Percentiles rank a stretch among this genome's conserved stretches.
Evolutionary conservation across 2,797 vertebrate genomes (phyloP).

Genomic region (Sebastes glaucus): DNA sequence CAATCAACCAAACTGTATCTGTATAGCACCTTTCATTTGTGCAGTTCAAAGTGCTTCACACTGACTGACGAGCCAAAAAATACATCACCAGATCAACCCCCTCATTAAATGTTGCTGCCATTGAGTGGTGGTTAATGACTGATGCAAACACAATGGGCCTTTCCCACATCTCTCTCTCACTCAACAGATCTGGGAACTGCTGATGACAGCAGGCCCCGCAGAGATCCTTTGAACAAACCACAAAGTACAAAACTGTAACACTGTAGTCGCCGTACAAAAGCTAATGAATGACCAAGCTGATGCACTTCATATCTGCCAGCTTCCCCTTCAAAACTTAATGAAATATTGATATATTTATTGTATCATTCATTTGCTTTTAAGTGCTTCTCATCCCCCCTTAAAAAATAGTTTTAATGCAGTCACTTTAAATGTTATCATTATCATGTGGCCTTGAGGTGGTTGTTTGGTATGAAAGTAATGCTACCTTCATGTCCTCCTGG

Average conservation of each 20-base stretch:
- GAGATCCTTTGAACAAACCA: constrained; percentile 51
- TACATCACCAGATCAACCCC: neutral
- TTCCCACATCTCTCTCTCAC: constrained; percentile 19
- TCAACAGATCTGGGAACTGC: constrained; percentile 43
- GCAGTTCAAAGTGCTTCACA: no score
- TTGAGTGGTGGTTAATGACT: constrained; percentile 37
- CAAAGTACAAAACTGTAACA: constrained; percentile 57
- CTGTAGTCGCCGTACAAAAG: constrained; percentile 7
- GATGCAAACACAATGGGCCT: constrained; percentile 24
- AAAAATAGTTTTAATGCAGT: neutral
- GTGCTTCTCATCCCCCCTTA: neutral
- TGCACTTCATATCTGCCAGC: neutral
- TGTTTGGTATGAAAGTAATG: neutral
- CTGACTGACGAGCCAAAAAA: neutral
- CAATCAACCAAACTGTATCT: neutral
- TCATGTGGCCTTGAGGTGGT: neutral
- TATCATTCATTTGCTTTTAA: neutral
- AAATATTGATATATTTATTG: neutral
- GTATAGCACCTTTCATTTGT: no score
- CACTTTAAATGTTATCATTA: neutral
- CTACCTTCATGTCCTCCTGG: neutral
- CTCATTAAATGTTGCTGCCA: constrained; percentile 1
- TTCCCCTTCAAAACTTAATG: neutral
- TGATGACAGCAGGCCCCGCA: constrained; percentile 48
- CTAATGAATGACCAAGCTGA: constrained; percentile 49